phyloP scores from a whole-genome alignment of 2,113 vertebrate genomes.

The Planiliza haematocheilus region DNA sequence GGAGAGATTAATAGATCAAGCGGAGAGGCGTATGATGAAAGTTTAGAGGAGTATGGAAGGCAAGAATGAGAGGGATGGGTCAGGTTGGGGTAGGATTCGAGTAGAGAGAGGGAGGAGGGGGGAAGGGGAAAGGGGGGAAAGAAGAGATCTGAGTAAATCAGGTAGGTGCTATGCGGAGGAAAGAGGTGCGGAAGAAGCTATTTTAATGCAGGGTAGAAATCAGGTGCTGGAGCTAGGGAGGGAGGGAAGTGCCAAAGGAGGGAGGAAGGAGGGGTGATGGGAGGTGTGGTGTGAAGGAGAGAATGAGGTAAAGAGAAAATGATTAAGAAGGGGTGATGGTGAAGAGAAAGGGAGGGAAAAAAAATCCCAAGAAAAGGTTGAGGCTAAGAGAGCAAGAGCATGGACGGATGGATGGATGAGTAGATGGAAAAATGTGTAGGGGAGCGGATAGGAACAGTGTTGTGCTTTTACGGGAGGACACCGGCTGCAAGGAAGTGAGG shows the following conservation, averaged over 20 bases:
- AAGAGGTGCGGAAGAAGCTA: slow-evolving; percentile 49
- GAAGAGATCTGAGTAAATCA: slow-evolving; percentile 47
- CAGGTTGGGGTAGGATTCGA: slow-evolving; percentile 57
- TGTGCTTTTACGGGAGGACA: slow-evolving; percentile 73
- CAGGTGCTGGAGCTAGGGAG: slow-evolving; percentile 35
- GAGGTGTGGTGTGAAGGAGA: slow-evolving; percentile 22
- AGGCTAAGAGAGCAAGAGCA: not conserved
- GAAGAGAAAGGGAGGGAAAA: not conserved
- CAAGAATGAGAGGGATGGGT: slow-evolving; percentile 43
- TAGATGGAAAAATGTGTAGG: slow-evolving; percentile 24
- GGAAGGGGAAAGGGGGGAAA: slow-evolving; percentile 9
- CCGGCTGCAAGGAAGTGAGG: slow-evolving; percentile 64
- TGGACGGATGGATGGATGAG: slow-evolving; percentile 12
- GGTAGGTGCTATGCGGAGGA: slow-evolving; percentile 50
- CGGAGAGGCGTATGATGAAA: slow-evolving; percentile 69
- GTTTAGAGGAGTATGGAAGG: slow-evolving; percentile 60
- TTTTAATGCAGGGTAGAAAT: slow-evolving; percentile 65
- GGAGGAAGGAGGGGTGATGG: not conserved
- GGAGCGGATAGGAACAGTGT: slow-evolving; percentile 57
- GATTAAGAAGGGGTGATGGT: not conserved
- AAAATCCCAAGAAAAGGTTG: slow-evolving; percentile 21
- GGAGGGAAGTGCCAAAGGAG: slow-evolving; percentile 24
- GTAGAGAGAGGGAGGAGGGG: slow-evolving; percentile 22
- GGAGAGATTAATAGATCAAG: slow-evolving; percentile 78
- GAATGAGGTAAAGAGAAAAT: slow-evolving; percentile 25